phyloP scores from a whole-genome alignment of 64 coral and sea anemone species.

The Stichodactyla mertensii region DNA sequence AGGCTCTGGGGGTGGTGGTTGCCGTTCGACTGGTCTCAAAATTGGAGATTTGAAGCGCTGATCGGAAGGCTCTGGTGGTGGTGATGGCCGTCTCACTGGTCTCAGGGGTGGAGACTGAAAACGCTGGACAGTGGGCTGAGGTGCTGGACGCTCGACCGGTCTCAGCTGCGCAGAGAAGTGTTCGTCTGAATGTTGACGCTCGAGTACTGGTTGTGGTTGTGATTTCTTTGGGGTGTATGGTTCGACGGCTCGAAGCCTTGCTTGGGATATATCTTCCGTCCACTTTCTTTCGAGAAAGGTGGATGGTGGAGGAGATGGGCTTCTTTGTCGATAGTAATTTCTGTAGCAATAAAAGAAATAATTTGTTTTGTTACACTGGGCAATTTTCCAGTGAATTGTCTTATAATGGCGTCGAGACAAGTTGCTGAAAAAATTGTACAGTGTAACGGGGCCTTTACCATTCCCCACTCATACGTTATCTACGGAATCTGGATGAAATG shows the following conservation, averaged over 20 bases:
- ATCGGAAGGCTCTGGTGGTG: neutral
- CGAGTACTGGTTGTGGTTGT: constrained; percentile 21
- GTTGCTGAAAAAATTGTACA: too few relatives aligned
- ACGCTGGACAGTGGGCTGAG: neutral
- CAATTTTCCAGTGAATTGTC: too few relatives aligned
- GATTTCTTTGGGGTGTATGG: neutral
- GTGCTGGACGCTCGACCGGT: neutral
- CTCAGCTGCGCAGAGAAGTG: neutral
- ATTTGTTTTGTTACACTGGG: neutral
- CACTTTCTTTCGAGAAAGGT: neutral
- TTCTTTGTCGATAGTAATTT: neutral
- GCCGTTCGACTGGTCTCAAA: neutral
- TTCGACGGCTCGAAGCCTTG: neutral
- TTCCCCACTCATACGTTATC: too few relatives aligned
- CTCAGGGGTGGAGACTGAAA: neutral
- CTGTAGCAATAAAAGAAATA: neutral
- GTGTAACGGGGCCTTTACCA: too few relatives aligned
- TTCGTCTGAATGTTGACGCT: neutral
- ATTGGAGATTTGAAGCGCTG: neutral
- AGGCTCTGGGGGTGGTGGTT: neutral
- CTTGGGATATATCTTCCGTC: neutral
- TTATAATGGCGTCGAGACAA: too few relatives aligned
- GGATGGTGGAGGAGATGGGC: neutral
- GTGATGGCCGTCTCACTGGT: neutral
- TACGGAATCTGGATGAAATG: too few relatives aligned